Percentiles rank a stretch among this genome's conserved stretches.
Evolutionary conservation across 1,140 invertebrate species (phyloP).

Genomic region (Procambarus clarkii): DNA sequence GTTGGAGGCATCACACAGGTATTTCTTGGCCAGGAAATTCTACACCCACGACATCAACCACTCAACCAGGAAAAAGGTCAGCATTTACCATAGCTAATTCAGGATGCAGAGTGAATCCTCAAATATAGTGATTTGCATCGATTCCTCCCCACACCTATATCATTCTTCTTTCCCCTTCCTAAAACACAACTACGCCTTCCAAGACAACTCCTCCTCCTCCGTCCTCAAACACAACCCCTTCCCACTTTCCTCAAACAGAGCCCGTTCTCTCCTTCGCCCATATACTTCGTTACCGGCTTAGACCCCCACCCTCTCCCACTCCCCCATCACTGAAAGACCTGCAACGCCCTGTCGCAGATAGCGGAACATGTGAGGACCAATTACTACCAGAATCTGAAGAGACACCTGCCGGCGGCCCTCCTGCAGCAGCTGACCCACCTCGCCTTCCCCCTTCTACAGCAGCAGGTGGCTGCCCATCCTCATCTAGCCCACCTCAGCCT

Average conservation of each 20-base stretch:
- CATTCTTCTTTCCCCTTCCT: too few species aligned
- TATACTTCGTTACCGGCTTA: too few species aligned
- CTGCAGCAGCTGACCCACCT: conserved; percentile 15
- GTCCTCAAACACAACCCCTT: too few species aligned
- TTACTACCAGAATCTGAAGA: conserved; percentile 26
- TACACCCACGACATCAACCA: not conserved
- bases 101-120: too few species aligned
- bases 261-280: too few species aligned
- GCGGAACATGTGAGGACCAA: conserved; percentile 27
- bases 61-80: conserved; percentile 1
- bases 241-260: too few species aligned
- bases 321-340: not conserved
- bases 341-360: conserved; percentile 5
- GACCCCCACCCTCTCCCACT: too few species aligned
- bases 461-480: not conserved
- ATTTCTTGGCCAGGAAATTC: conserved; percentile 48
- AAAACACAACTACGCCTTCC: too few species aligned
- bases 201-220: too few species aligned
- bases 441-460: not conserved
- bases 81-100: not conserved
- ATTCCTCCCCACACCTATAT: too few species aligned
- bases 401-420: conserved; percentile 10
- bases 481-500: not conserved
- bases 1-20: conserved; percentile 52
- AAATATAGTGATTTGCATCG: too few species aligned